A percentile compares a stretch with the other conserved stretches of the same genome.
Conservation (phyloP, 2,113 vertebrate genomes). For the Oncorhynchus tshawytscha region DNA sequence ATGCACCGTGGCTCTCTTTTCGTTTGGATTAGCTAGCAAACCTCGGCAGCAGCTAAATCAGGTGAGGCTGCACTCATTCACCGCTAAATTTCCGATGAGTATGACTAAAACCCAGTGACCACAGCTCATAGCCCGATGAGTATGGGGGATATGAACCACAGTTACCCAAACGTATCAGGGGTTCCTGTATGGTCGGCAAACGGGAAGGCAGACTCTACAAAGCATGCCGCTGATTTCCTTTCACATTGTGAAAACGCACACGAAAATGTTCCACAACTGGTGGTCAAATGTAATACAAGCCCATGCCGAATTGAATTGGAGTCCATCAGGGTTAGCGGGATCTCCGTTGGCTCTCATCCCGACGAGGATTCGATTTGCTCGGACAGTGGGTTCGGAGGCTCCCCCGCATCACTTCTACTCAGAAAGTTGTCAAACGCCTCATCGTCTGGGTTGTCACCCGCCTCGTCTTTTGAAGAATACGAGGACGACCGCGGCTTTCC, state of each 20-base stretch:
- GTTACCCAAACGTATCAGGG: neutral
- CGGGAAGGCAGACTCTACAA: neutral
- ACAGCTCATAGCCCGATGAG: neutral
- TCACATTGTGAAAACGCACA: neutral
- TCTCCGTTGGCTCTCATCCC: conserved; percentile 37
- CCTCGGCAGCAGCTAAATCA: neutral
- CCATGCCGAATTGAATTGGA: conserved; percentile 21
- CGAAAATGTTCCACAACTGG: conserved; percentile 64
- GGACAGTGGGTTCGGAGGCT: conserved; percentile 61
- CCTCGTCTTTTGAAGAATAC: conserved; percentile 76
- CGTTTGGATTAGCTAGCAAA: neutral
- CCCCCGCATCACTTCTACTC: conserved; percentile 43
- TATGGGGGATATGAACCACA: neutral
- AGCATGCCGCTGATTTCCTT: neutral
- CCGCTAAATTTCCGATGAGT: neutral
- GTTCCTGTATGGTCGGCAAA: neutral
- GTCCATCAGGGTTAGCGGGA: neutral
- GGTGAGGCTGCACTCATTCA: neutral
- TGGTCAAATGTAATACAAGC: conserved; percentile 65
- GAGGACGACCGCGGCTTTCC: conserved; percentile 63
- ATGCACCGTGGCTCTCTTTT: neutral
- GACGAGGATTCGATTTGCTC: conserved; percentile 62
- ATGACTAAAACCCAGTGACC: conserved; percentile 2
- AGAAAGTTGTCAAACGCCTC: conserved; percentile 61
- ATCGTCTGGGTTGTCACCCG: conserved; percentile 67